These are phyloP conservation scores for Ectemnius lituratus DNA, from an alignment of 2,888 invertebrate genomes.

Conservation along the genomic window DNA sequence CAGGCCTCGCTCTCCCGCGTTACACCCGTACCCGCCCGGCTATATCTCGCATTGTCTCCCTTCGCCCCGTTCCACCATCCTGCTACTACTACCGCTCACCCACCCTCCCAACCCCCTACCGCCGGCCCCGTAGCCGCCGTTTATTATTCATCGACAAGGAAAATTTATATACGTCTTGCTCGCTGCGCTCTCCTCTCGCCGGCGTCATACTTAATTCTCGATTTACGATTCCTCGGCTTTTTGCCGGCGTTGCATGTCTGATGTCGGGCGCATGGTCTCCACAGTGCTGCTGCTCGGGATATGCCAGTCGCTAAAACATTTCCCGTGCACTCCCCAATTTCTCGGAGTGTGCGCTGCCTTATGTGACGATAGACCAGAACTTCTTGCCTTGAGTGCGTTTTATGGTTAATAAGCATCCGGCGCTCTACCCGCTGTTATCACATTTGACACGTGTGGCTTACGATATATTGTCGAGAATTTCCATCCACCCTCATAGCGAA, in stretches of 20 bases:
- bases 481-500: no score
- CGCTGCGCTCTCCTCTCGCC: constrained; percentile 11
- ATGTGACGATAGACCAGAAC: no score
- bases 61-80: constrained; percentile 40
- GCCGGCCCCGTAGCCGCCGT: constrained; percentile 52
- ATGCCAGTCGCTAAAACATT: no score
- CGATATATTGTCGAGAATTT: no score
- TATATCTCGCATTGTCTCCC: constrained; percentile 37
- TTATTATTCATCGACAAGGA: constrained; percentile 70
- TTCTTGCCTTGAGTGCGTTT: no score
- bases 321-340: no score
- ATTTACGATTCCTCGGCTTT: constrained; percentile 58
- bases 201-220: constrained; percentile 59
- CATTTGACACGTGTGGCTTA: no score
- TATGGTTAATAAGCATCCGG: no score
- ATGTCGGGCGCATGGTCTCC: constrained; percentile 17
- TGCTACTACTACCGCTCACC: background rate
- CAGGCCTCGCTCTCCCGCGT: constrained; percentile 25
- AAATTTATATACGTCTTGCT: constrained; percentile 65
- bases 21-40: background rate
- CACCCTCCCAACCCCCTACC: constrained; percentile 34
- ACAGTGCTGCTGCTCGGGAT: no score
- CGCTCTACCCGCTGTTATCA: no score
- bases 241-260: constrained; percentile 43
- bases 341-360: no score